Base-by-base conservation (phyloP, 1,140 invertebrate genomes). In the Cyphomyrmex costatus region DNA sequence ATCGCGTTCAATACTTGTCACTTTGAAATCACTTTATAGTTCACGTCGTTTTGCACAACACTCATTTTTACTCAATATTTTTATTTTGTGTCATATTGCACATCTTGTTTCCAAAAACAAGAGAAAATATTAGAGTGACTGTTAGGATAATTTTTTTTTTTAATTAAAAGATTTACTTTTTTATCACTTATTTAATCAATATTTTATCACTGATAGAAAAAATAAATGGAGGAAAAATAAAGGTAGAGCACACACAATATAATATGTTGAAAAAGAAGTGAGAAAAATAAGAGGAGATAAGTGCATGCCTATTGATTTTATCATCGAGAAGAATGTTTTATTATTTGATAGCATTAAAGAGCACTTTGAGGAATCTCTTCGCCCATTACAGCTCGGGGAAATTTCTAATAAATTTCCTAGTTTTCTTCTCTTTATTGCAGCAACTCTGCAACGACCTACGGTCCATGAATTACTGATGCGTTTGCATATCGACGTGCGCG, bases 331-430 rank as follows among this genome's bases (percentile, higher is more conserved):
- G 27, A 83, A 74, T 61, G 79, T 74, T 83, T 74, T 56, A 83
- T 83, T 74, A 83, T 73, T 46, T 66, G 79, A 74, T 27, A 42
- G 14, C 36, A 49, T 83, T 60, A 46, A 61, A 60, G 36, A 73
- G 68, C 21, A 74, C 79, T 60, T 8, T 12, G 19, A 46, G 14
- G 53, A 83, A 83, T 83, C 49, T 79, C 77, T 49, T 74, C 24
- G 36, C 16, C 42, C 19, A 82, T 82, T 82, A 73, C 24, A 56
- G 53, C 42, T 30, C 53, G 68, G 56, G 68, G 56, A 74, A 83
- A 73, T 83, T 74, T 60, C 53, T 83, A 74, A 83, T 83, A 83
- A 83, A 83, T 83, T 83, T 70, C 56, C 68, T 16, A 46, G 79
- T 73, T 73, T 71, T 30, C 68, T 49, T 49, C 36, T 46, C 51